phyloP scores from a whole-genome alignment of 53 echinoderm and acorn worm species.

The Temnopleurus reevesii region DNA sequence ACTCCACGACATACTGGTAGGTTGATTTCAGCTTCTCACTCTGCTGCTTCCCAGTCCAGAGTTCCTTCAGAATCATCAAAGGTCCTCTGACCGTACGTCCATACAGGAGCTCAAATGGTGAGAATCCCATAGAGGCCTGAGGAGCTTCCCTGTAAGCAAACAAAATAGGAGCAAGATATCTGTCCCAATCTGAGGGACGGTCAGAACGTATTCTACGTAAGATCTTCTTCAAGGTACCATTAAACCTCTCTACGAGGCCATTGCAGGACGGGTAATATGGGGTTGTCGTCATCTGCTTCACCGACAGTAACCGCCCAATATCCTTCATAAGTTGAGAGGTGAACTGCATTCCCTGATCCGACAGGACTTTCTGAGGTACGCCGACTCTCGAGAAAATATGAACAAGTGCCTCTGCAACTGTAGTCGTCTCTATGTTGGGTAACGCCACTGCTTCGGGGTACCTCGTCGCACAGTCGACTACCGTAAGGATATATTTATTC shows the following conservation, averaged over 20 bases:
- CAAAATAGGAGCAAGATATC: slow-evolving; percentile 62
- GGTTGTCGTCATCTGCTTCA: slow-evolving; percentile 46
- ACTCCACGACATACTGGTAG: slow-evolving; percentile 72
- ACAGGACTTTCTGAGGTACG: slow-evolving; percentile 7
- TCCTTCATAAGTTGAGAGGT: slow-evolving; percentile 60
- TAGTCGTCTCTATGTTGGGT: slow-evolving; percentile 31
- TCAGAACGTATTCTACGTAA: slow-evolving; percentile 56
- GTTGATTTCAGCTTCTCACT: slow-evolving; percentile 65
- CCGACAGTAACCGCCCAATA: slow-evolving; percentile 35
- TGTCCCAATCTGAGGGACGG: slow-evolving; percentile 73
- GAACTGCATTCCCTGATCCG: slow-evolving; percentile 56
- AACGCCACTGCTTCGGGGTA: slow-evolving; percentile 57
- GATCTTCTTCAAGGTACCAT: slow-evolving; percentile 54
- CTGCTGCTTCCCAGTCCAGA: slow-evolving; percentile 51
- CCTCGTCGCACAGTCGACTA: slow-evolving; percentile 53
- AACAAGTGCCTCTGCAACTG: slow-evolving; percentile 57
- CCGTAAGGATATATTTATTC: slow-evolving; percentile 32
- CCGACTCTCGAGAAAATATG: slow-evolving; percentile 42
- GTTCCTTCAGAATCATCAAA: slow-evolving; percentile 61
- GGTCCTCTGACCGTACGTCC: slow-evolving; percentile 75
- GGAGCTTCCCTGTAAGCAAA: slow-evolving; percentile 77
- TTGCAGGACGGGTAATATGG: slow-evolving; percentile 54
- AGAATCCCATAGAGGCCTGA: slow-evolving; percentile 66
- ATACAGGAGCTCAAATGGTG: slow-evolving; percentile 72
- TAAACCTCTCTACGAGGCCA: slow-evolving; percentile 55